phyloP scores from a whole-genome alignment of 1,140 invertebrate genomes.

The Drosophila oshimai region DNA sequence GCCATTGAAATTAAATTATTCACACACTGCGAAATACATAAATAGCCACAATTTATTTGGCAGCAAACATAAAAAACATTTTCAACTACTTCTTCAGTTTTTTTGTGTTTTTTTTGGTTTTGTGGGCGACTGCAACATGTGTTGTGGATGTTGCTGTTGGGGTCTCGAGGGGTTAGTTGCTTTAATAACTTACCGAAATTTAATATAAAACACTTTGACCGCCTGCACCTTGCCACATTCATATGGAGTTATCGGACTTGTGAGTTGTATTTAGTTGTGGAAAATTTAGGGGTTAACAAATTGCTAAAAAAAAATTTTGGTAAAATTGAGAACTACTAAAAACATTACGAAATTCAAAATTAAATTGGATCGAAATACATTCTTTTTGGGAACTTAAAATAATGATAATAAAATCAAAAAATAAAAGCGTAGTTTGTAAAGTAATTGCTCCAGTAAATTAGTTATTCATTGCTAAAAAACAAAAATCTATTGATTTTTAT shows the following conservation, averaged over 20 bases:
- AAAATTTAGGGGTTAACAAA: background rate
- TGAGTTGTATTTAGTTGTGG: background rate
- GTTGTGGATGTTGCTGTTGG: slow-evolving; percentile 15
- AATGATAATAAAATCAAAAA: no score
- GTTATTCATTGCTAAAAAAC: no score
- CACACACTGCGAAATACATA: slow-evolving; percentile 63
- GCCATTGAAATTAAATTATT: slow-evolving; percentile 72
- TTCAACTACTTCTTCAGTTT: slow-evolving; percentile 35
- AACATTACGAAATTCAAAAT: no score
- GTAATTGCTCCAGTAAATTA: no score
- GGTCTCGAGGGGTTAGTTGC: slow-evolving; percentile 24
- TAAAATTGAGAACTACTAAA: no score
- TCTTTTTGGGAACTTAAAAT: no score
- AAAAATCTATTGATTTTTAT: no score
- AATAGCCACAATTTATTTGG: slow-evolving; percentile 72
- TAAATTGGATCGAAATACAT: no score
- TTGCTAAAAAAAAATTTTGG: background rate
- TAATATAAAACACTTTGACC: slow-evolving; percentile 69
- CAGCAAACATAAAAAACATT: slow-evolving; percentile 50
- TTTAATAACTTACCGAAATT: slow-evolving; percentile 58
- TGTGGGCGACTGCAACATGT: slow-evolving; percentile 14
- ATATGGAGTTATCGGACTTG: slow-evolving; percentile 14
- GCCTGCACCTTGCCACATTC: slow-evolving; percentile 34
- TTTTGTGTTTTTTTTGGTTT: background rate
- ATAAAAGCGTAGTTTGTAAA: no score